Percentiles rank a stretch among this genome's conserved stretches.
Evolutionary conservation across 2,888 invertebrate genomes (phyloP).

Genomic region (Acanthosepion esculentum): DNA sequence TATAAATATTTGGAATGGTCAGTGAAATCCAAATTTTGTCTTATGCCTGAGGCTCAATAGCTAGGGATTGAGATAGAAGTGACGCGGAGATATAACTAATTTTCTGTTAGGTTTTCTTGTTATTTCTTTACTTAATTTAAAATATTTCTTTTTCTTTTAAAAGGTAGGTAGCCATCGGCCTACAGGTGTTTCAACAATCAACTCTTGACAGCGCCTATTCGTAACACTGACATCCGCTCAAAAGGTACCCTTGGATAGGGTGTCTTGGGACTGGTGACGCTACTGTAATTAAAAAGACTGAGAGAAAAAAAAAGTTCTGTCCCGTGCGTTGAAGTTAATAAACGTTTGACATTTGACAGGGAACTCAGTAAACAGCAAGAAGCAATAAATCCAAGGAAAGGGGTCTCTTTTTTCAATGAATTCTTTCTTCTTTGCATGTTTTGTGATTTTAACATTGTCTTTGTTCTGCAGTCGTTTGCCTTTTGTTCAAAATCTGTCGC

Average conservation of each 20-base stretch:
- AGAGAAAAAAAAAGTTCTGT: neutral
- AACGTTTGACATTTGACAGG: constrained; percentile 9
- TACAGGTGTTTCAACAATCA: constrained; percentile 22
- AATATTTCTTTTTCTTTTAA: neutral
- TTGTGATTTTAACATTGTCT: neutral
- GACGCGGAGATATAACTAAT: neutral
- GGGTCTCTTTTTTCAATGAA: neutral
- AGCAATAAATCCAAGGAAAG: neutral
- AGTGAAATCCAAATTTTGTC: neutral
- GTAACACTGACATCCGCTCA: neutral
- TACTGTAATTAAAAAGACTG: neutral
- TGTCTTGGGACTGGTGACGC: neutral
- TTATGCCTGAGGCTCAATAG: neutral
- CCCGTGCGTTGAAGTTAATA: neutral
- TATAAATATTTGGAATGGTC: neutral
- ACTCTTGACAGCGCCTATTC: neutral
- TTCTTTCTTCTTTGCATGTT: neutral
- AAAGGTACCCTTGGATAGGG: neutral
- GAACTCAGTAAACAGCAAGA: neutral
- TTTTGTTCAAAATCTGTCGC: neutral
- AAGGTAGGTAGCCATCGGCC: neutral
- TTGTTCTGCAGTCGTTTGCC: neutral
- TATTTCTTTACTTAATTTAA: neutral
- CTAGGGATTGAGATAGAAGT: neutral
- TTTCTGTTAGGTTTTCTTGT: neutral